Evolutionary conservation across 2,888 invertebrate species (phyloP).

Genomic region (Ophonus ardosiacus): DNA sequence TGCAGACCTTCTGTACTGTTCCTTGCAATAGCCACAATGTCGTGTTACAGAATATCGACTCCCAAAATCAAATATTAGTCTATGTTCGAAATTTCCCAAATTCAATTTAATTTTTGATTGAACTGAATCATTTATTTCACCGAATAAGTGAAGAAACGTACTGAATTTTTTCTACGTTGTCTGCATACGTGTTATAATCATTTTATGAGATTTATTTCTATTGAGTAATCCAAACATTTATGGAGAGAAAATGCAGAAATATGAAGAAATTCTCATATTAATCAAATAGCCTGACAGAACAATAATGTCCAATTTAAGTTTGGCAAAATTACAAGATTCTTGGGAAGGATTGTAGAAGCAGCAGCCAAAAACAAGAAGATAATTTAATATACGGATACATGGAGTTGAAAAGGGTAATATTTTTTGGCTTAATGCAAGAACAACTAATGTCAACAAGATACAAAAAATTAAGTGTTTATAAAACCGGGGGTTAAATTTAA

Average conservation of each 20-base stretch:
- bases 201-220: background rate
- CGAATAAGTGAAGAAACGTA: too few species aligned
- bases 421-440: too few species aligned
- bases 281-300: constrained; percentile 54
- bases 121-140: background rate
- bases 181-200: background rate
- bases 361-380: constrained; percentile 1
- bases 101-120: background rate
- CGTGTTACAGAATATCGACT: too few species aligned
- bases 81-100: background rate
- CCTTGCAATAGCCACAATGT: too few species aligned
- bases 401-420: too few species aligned
- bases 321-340: constrained; percentile 57
- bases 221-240: constrained; percentile 1
- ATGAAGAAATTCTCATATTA: constrained; percentile 44
- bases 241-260: constrained; percentile 30
- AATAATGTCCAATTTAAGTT: constrained; percentile 60
- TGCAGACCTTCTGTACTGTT: too few species aligned
- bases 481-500: too few species aligned
- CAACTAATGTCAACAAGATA: too few species aligned
- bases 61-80: background rate
- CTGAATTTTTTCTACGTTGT: too few species aligned
- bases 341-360: background rate
- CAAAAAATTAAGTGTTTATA: too few species aligned
- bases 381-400: background rate